Conservation (phyloP, 2,888 invertebrate species). For the Euplagia quadripunctaria region DNA sequence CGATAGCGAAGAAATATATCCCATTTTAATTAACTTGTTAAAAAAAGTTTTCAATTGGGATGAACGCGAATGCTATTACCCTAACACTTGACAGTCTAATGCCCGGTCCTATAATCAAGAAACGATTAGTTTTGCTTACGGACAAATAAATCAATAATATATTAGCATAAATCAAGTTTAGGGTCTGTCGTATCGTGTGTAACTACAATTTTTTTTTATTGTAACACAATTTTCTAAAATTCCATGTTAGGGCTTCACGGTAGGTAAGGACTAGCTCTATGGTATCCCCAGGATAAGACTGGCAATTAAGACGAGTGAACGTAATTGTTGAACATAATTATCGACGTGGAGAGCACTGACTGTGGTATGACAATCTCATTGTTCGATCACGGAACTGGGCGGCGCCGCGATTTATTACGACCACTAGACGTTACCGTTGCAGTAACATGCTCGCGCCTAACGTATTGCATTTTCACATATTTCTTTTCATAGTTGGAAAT, state of each 20-base stretch:
- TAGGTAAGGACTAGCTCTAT: neutral
- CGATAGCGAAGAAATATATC: too few relatives aligned
- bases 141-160: too few relatives aligned
- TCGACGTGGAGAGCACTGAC: neutral
- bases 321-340: conserved; percentile 1
- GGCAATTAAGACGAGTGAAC: conserved; percentile 1
- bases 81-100: too few relatives aligned
- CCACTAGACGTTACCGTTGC: neutral
- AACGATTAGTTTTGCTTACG: too few relatives aligned
- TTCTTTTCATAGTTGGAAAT: neutral
- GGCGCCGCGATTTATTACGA: too few relatives aligned
- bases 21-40: neutral
- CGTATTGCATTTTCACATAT: neutral
- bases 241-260: conserved; percentile 10
- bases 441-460: neutral
- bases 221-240: neutral
- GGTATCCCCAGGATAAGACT: neutral
- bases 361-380: neutral
- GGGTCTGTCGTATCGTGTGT: neutral
- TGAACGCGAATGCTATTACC: too few relatives aligned
- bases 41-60: neutral
- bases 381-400: neutral
- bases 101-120: too few relatives aligned
- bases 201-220: neutral
- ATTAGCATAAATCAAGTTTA: too few relatives aligned